phyloP scores from a whole-genome alignment of 2,797 vertebrate genomes.

The Hydrocynus forskahlii region DNA sequence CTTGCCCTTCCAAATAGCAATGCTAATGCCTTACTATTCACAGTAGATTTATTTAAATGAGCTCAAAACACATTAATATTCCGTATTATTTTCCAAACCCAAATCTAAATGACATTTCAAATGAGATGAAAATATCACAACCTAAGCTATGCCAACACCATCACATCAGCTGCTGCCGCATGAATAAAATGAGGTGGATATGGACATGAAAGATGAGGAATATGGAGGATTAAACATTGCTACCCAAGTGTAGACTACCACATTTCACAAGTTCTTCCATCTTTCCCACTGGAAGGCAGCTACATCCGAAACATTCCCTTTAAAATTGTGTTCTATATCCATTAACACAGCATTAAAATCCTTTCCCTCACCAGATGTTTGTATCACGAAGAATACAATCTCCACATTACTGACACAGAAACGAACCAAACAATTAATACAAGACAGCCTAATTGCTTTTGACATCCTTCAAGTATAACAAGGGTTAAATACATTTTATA shows the following conservation, averaged over 20 bases:
- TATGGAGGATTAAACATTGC: neutral
- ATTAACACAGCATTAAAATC: neutral
- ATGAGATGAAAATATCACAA: neutral
- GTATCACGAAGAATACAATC: conserved; percentile 14
- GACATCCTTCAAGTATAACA: conserved; percentile 52
- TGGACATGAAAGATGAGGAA: neutral
- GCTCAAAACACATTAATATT: neutral
- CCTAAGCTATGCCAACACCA: neutral
- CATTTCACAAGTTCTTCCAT: neutral
- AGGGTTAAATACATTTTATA: conserved; percentile 47
- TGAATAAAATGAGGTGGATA: neutral
- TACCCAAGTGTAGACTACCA: too few species aligned
- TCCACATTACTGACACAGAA: conserved; percentile 14
- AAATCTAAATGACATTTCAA: conserved; percentile 1
- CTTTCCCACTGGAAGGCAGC: neutral
- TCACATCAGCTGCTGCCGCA: neutral
- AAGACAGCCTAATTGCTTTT: conserved; percentile 27
- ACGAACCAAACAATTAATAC: neutral
- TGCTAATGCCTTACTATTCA: conserved; percentile 28
- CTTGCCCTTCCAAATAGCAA: conserved; percentile 22
- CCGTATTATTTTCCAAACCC: neutral
- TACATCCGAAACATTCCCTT: neutral
- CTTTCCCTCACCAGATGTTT: neutral
- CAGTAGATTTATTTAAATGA: neutral
- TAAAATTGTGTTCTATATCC: neutral